Base-by-base conservation (phyloP, 2,113 vertebrate species). In the Physeter macrocephalus region DNA sequence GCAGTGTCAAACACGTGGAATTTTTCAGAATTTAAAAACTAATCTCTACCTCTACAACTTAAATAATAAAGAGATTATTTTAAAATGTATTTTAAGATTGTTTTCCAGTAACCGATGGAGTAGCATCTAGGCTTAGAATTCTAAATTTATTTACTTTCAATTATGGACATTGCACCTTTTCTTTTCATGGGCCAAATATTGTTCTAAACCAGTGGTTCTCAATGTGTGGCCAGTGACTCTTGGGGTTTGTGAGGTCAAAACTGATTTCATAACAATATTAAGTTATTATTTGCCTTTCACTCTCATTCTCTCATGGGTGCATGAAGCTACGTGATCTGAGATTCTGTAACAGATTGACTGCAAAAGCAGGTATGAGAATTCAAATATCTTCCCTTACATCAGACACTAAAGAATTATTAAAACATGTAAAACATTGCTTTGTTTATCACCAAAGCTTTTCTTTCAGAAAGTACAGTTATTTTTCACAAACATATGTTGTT, bases 21-120 rank as follows among this genome's bases (percentile, higher is more conserved):
- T 25, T 96, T 67, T 89, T 80, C 66, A 89, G 92, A 67, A 85
- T 74, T 96, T 66, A 52, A 46, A 41, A 94, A 81, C 31, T 34
- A 61, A 89, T 52, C 31, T 96, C n/a, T 74, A 67, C 6, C 31
- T 69, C 29, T 88, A 57, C 46, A 89, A 85, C 21, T 66, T 66
- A 25, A 74, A 66, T 1, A 29, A 29, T 25, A 25, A n/a, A 23
- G 21, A 93, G 54, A 94, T 57, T 25, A 43, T 80, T 84, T 78
- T 74, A 8, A 82, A 81, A 72, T 43, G 3, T 8, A 49, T 64
- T 87, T 87, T 59, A 59, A 80, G 82, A 75, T 34, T 75, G 71
- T 54, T 43, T 36, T 36, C 49, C 43, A 81, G 18, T 92, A 67
- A 66, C 21, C 46, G 81, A 74, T 52, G 9, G 29, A 43, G 72